Base-by-base conservation (phyloP, 92 coral and sea anemone genomes). In the Palythoa grandiflora region DNA sequence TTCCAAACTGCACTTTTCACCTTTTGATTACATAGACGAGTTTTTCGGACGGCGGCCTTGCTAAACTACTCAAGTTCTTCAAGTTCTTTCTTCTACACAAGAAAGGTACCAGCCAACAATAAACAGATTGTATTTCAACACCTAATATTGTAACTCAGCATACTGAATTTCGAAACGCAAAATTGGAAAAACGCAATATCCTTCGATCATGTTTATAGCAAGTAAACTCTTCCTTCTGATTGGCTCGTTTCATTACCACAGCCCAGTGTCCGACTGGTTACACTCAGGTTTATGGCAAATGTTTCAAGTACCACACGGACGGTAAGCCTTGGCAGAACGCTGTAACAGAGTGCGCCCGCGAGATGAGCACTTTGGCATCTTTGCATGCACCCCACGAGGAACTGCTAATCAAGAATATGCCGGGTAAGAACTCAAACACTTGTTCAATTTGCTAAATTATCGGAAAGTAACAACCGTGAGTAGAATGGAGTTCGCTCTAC, bases 241-340 rank as follows among this genome's bases (percentile, higher is more conserved):
- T 38, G 1, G 20, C n/a, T 10, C 12, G 3, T 38, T 2, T 60
- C 9, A 36, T 37, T 1, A 20, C 15, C 11, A 2, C 50, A 92
- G 97, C 92, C 71, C 77, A 87, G 61, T 95, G 98, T 66, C 91
- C 83, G 14, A 87, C 84, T 4, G 96, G 96, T 9, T 95, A 80
- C 78, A 63, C 87, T 48, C 88, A 89, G 38, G 84, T 85, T 63
- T 84, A 75, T 20, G 98, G 98, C 16, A 85, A 92, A 8, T 95
- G 98, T 37, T 95, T 91, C 92, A 95, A 92, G 79, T 93, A 89
- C 84, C 88, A 93, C 84, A 28, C 80, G 12, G 92, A 93, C 53
- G 91, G 92, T 75, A 91, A 89, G 40, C 92, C 94, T 1, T 95
- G 98, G 98, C 93, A 91, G 9, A 87, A 73, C 10, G 98, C 98